Base-by-base conservation (phyloP, 1,140 invertebrate genomes). In the Neotoxoptera formosana region DNA sequence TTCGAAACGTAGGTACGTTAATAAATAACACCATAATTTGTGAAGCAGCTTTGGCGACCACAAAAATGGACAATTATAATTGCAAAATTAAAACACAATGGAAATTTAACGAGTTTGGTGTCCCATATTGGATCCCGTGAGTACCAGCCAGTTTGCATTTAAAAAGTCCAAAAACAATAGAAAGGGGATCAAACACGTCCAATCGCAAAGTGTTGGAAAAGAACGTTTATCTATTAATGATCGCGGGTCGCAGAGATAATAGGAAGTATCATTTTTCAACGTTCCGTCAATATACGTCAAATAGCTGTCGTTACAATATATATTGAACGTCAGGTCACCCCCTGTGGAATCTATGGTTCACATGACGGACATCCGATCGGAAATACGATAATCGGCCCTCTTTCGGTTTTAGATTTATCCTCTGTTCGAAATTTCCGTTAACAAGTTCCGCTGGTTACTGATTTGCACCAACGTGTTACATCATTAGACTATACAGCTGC, bases 211-310 rank as follows among this genome's bases (percentile, higher is more conserved):
- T 36, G 21, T 56, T 14, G 34, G 3, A 34, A 90, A 41, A 90
- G 14, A 67, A 60, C 36, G 6, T 81, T 92, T 76, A 84, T 93
- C 76, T 86, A 93, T 93, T 93, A 93, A 93, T 86, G 91, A 86
- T 93, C 34, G 48, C 67, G 81, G 60, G 91, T 92, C 91, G 1
- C 34, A 21, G 45, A n/a, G n/a, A 84, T 93, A 93, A 84, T 84
- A 93, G 91, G 81, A 67, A 47, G 81, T 86, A 86, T 84, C 81
- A 93, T 93, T 93, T 93, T 93, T 93, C 91, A 93, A 67, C n/a
- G 14, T 41, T 84, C 47, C 81, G 81, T 93, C 91, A 93, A 86
- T 93, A 56, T 45, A 93, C 91, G 81, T 93, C 91, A 84, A 93
- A 93, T 56, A 93, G 81, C 91, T 93, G 91, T 86, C 91, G 48